These are phyloP conservation scores for Ceratoteleas bidentatus DNA, from an alignment of 1,140 invertebrate species.

Conservation along the genomic window DNA sequence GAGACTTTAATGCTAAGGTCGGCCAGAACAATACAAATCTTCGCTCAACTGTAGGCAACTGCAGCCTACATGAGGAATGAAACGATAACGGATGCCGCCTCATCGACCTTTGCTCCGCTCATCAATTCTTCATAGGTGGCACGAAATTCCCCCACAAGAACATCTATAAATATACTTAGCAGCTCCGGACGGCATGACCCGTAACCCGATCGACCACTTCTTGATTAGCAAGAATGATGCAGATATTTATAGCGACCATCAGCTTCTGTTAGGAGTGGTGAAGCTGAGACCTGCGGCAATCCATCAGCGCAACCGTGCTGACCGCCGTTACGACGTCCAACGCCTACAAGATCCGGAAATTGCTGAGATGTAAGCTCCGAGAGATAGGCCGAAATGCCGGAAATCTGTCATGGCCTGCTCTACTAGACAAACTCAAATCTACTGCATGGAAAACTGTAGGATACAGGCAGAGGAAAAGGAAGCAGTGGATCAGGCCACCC, in stretches of 20 bases:
- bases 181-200: conserved; percentile 3
- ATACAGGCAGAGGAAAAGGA: too few species aligned
- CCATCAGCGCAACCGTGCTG: neutral
- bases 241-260: conserved; percentile 37
- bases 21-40: conserved; percentile 18
- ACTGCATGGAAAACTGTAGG: too few species aligned
- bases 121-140: conserved; percentile 12
- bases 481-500: too few species aligned
- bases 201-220: conserved; percentile 16
- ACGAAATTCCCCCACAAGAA: conserved; percentile 17
- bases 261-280: conserved; percentile 24
- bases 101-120: conserved; percentile 8
- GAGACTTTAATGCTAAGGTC: conserved; percentile 40
- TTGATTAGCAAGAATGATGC: conserved; percentile 14
- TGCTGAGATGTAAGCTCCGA: too few species aligned
- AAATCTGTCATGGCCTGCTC: too few species aligned
- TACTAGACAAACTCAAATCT: too few species aligned
- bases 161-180: conserved; percentile 9
- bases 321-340: conserved; percentile 1
- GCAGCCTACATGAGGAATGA: conserved; percentile 33
- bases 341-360: neutral
- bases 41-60: conserved; percentile 4
- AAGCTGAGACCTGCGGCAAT: neutral
- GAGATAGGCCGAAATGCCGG: too few species aligned
- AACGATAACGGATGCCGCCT: conserved; percentile 14